Evolutionary conservation across 2,888 invertebrate genomes (phyloP), one percentile per base, ranked within the genome.

Genomic region (Eupithecia insigniata): DNA sequence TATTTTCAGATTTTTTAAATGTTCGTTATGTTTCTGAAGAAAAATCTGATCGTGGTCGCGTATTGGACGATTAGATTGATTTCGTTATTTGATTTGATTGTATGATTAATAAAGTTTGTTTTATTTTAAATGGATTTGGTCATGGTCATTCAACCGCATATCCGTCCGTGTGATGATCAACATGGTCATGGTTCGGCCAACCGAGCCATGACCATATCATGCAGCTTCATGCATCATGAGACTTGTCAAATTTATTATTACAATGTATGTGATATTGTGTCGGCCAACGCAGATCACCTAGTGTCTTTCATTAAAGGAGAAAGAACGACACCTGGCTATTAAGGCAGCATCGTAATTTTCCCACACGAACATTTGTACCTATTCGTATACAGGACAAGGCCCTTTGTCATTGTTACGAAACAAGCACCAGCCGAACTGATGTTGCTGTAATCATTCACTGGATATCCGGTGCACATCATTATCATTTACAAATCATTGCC

Each of bases 381-480:
- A 58, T 51, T 67, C 16, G 62, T 67, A 55, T 66, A 64, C 67
- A 36, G 66, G 62, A 43, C 74, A 71, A 51, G 70, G 73, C 26
- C 22, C 39, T 70, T 32, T 32, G 32, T 34, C 61, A 65, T 61
- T 71, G 66, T 71, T 71, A 46, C 66, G 34, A 69, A 71, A 69
- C 66, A 26, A 18, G 26, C 58, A 73, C 64, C 4, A 67, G 30
- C 62, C 60, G 26, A 39, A 61, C 58, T 70, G 51, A 67, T 70
- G 68, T 61, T 66, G 68, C 32, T 66, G 61, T 74, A 65, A 67
- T 68, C 66, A 70, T 28, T 61, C 32, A 69, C 55, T 61, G 71
- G 71, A 74, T 58, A 58, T 74, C 74, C 74, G 74, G 71, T 74
- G 66, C 22, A 71, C 67, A 73, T 70, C 70, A 66, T 69, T 71